Conservation (phyloP, 23 tunicate species). For the Styela clava region DNA sequence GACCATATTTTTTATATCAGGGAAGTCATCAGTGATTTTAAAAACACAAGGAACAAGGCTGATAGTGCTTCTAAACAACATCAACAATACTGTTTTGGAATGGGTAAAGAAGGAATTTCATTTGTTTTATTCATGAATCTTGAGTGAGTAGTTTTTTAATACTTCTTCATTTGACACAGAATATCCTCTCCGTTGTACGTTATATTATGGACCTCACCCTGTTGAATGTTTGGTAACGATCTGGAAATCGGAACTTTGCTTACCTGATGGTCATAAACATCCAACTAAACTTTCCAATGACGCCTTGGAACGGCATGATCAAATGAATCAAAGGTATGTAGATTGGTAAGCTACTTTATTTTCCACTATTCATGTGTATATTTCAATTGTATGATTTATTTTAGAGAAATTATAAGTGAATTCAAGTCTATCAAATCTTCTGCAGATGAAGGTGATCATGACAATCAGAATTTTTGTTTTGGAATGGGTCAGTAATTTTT, state of each 20-base stretch:
- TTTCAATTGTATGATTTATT: background rate
- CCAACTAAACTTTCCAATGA: background rate
- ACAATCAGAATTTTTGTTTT: conserved; percentile 31
- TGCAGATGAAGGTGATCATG: conserved; percentile 29
- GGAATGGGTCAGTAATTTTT: conserved; percentile 37
- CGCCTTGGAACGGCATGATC: background rate
- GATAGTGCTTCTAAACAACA: background rate
- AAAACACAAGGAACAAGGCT: background rate
- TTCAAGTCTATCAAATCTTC: background rate
- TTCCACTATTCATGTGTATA: background rate
- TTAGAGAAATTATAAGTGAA: background rate
- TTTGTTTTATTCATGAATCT: too few species aligned
- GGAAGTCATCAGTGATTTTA: background rate
- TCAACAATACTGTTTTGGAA: conserved; percentile 16
- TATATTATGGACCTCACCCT: conserved; percentile 30
- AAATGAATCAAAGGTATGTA: background rate
- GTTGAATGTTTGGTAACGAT: conserved; percentile 25
- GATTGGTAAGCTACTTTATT: background rate
- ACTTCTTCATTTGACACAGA: background rate
- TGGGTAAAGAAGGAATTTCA: background rate
- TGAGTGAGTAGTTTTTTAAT: background rate
- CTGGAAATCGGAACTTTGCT: conserved; percentile 16
- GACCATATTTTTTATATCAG: background rate
- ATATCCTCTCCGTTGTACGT: conserved; percentile 3
- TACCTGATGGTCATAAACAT: conserved; percentile 15